Evolutionary conservation across 2,113 vertebrate species (phyloP).

Genomic region (Phyllostomus hastatus): DNA sequence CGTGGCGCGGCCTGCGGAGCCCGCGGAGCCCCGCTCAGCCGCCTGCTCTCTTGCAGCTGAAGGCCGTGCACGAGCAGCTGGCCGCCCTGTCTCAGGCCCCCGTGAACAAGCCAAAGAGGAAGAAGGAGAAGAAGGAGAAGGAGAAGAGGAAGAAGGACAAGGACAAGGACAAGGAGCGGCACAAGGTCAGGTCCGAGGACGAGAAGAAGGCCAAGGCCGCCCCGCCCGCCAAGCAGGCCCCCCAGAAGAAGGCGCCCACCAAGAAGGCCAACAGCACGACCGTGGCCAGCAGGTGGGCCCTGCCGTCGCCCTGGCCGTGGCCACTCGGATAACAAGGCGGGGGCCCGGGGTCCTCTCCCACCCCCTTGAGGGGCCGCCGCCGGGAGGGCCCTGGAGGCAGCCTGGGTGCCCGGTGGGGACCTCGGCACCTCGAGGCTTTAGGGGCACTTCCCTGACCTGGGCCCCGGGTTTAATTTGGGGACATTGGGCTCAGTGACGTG

Average conservation of each 20-base stretch:
- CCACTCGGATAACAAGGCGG: rapidly evolving
- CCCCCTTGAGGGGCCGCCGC: not conserved
- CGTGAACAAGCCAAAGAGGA: slow-evolving; percentile 92
- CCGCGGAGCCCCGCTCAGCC: not conserved
- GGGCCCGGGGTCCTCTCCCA: rapidly evolving
- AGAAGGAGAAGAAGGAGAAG: slow-evolving; percentile 93
- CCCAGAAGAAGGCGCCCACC: slow-evolving; percentile 89
- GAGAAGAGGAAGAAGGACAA: slow-evolving; percentile 86
- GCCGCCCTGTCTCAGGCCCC: slow-evolving; percentile 91
- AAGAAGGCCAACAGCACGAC: slow-evolving; percentile 92
- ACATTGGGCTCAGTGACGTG: not conserved
- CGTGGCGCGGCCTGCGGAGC: rapidly evolving
- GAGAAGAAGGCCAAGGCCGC: slow-evolving; percentile 90
- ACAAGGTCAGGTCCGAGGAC: slow-evolving; percentile 87
- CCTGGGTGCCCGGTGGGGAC: rapidly evolving
- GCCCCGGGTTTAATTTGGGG: not conserved
- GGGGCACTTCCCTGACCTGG: not conserved
- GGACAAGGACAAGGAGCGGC: slow-evolving; percentile 87
- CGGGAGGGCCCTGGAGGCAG: rapidly evolving
- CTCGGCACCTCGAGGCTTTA: rapidly evolving
- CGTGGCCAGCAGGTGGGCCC: slow-evolving; percentile 77
- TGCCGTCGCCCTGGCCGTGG: rapidly evolving
- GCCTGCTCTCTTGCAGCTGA: slow-evolving; percentile 81
- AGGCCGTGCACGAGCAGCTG: slow-evolving; percentile 92
- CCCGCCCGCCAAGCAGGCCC: slow-evolving; percentile 86